Conservation (phyloP, 2,797 vertebrate species). For the Pangasius djambal region DNA sequence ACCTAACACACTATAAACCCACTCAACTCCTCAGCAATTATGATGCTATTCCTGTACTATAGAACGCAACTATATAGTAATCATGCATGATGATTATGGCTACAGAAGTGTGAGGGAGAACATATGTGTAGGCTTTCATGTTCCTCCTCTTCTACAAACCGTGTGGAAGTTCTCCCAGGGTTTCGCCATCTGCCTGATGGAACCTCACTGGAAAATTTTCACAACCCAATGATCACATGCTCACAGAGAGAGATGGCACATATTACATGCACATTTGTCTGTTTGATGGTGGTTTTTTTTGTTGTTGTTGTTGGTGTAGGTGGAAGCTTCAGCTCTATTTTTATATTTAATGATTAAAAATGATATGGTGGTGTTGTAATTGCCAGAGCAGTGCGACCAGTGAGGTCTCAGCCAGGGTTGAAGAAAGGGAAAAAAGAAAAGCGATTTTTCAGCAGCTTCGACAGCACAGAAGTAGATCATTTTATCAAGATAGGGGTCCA, state of each 20-base stretch:
- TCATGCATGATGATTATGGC: background rate
- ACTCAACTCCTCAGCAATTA: conserved; percentile 19
- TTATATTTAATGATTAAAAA: conserved; percentile 21
- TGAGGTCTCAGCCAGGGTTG: background rate
- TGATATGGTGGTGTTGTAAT: background rate
- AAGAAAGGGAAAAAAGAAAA: background rate
- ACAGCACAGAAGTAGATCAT: background rate
- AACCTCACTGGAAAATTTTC: conserved; percentile 31
- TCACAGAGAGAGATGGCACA: conserved; percentile 24
- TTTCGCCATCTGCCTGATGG: conserved; percentile 40
- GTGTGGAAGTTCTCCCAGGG: conserved; percentile 23
- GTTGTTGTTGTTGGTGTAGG: background rate
- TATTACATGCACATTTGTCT: conserved; percentile 7
- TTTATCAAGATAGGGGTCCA: background rate
- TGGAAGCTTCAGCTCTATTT: conserved; percentile 8
- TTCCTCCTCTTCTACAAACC: conserved; percentile 16
- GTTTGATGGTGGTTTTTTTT: background rate
- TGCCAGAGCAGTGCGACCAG: background rate
- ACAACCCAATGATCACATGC: conserved; percentile 11
- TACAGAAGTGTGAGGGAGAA: conserved; percentile 27
- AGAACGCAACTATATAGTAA: background rate
- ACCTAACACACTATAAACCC: background rate
- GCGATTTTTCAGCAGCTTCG: background rate
- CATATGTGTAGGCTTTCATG: conserved; percentile 27
- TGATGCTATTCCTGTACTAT: conserved; percentile 4